phyloP scores from a whole-genome alignment of 2,113 vertebrate genomes.

The Mobula hypostoma region DNA sequence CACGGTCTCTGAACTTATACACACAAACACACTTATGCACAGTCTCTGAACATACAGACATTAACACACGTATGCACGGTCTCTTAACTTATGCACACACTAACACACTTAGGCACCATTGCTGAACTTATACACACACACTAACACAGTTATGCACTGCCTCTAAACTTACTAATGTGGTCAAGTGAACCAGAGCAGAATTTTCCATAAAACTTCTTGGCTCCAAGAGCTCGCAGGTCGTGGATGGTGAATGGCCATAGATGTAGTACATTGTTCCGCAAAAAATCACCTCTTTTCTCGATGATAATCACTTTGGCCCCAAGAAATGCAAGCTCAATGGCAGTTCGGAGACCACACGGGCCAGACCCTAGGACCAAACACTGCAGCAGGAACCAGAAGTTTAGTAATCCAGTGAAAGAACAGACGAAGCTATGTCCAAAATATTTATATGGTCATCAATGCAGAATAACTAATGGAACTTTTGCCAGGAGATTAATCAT shows the following conservation, averaged over 20 bases:
- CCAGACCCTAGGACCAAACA: conserved; percentile 85
- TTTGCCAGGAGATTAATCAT: too few species aligned
- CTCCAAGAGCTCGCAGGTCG: conserved; percentile 74
- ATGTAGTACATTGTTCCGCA: conserved; percentile 92
- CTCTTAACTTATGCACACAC: background rate
- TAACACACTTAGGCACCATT: background rate
- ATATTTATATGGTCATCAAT: background rate
- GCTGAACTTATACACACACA: background rate
- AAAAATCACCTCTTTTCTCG: conserved; percentile 79
- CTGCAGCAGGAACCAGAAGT: conserved; percentile 47
- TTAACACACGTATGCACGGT: background rate
- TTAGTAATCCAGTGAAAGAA: background rate
- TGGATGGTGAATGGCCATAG: conserved; percentile 91
- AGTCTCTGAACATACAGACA: background rate
- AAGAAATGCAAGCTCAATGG: conserved; percentile 80
- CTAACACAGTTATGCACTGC: background rate
- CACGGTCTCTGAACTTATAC: background rate
- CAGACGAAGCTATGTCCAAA: background rate
- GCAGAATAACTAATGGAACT: too few species aligned
- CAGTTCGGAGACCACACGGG: conserved; percentile 79
- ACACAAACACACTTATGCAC: background rate
- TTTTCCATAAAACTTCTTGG: conserved; percentile 88
- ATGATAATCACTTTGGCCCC: conserved; percentile 78
- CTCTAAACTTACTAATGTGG: conserved; percentile 77
- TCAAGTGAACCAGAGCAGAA: conserved; percentile 83